These are phyloP conservation scores for Leptura quadrifasciata DNA, from an alignment of 2,888 invertebrate species.

Conservation along the genomic window DNA sequence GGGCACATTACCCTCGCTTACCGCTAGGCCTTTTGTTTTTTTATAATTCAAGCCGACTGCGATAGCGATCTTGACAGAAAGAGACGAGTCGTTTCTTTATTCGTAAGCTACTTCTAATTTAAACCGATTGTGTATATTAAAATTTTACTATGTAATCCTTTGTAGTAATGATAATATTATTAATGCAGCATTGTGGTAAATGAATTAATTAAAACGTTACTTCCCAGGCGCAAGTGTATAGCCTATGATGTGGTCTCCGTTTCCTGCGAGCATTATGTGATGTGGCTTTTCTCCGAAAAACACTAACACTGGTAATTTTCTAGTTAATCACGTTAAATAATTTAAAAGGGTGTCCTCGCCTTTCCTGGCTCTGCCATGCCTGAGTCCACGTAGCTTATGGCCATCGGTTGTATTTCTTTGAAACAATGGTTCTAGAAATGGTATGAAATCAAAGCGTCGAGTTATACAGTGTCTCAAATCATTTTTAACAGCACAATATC, in stretches of 20 bases:
- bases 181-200: background rate
- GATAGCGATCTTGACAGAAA: too few species aligned
- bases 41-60: too few species aligned
- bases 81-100: too few species aligned
- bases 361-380: background rate
- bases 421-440: too few species aligned
- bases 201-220: slow-evolving; percentile 9
- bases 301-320: slow-evolving; percentile 21
- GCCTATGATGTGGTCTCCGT: slow-evolving; percentile 11
- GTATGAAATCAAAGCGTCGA: too few species aligned
- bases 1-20: too few species aligned
- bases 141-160: background rate
- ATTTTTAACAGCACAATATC: too few species aligned
- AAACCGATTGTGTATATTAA: background rate
- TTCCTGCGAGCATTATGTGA: slow-evolving; percentile 12
- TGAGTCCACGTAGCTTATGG: too few species aligned
- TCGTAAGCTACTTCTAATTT: too few species aligned
- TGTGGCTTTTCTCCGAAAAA: slow-evolving; percentile 22
- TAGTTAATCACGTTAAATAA: slow-evolving; percentile 1
- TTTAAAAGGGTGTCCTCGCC: slow-evolving; percentile 22
- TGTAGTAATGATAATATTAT: background rate
- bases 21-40: too few species aligned
- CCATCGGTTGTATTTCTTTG: too few species aligned
- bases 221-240: background rate
- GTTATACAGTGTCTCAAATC: too few species aligned